A percentile compares a stretch with the other conserved stretches of the same genome.
These are phyloP conservation scores for Calosoma granatense DNA, from an alignment of 1,140 invertebrate species.

Conservation along the genomic window DNA sequence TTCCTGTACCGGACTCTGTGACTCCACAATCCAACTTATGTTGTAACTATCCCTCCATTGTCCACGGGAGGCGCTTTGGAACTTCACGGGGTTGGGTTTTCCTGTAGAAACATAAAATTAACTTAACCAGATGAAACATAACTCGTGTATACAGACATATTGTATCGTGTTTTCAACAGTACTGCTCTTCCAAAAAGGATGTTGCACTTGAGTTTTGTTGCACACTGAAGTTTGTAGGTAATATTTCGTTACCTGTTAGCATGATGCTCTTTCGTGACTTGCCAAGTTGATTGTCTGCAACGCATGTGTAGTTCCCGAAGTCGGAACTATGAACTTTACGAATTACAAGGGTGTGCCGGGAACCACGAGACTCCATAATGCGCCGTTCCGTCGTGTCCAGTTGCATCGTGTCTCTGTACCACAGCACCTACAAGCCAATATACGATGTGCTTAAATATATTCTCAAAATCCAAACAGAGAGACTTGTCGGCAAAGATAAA, in stretches of 20 bases:
- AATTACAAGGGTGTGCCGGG: constrained; percentile 52
- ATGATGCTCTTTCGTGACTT: constrained; percentile 50
- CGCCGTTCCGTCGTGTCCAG: constrained; percentile 52
- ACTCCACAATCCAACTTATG: constrained; percentile 55
- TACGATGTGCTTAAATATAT: too few relatives aligned
- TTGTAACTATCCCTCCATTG: constrained; percentile 53
- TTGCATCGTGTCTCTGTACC: constrained; percentile 57
- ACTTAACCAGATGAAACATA: background rate
- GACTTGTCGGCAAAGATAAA: too few relatives aligned
- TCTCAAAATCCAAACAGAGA: too few relatives aligned
- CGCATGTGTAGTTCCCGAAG: constrained; percentile 60
- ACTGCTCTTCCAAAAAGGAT: background rate
- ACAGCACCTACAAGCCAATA: constrained; percentile 42
- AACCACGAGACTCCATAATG: constrained; percentile 51
- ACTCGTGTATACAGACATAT: background rate
- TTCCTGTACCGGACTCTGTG: constrained; percentile 51
- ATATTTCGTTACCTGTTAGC: constrained; percentile 51
- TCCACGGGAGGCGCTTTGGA: constrained; percentile 49
- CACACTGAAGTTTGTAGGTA: background rate
- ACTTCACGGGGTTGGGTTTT: constrained; percentile 50
- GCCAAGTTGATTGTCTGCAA: constrained; percentile 54
- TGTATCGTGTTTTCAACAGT: background rate
- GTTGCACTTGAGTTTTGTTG: background rate
- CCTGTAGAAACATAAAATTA: constrained; percentile 19
- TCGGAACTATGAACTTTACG: constrained; percentile 53